Conservation (phyloP, 2,797 vertebrate species). For the Siniperca obscura region DNA sequence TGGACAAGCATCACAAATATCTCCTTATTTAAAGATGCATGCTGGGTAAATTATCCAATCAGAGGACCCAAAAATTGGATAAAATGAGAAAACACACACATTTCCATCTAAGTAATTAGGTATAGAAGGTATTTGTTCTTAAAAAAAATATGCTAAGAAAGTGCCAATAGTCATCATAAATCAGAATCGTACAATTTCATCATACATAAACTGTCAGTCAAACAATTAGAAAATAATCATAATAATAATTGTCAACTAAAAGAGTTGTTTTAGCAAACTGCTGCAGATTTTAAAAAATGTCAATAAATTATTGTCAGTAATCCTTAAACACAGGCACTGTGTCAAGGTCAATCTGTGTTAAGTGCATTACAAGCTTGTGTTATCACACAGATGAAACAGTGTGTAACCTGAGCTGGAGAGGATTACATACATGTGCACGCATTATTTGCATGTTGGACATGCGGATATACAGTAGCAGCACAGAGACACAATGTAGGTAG, state of each 20-base stretch:
- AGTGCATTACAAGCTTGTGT: conserved; percentile 64
- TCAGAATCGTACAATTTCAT: neutral
- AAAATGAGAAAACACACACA: neutral
- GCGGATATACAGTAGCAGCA: neutral
- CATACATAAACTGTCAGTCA: neutral
- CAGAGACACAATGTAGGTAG: neutral
- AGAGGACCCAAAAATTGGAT: neutral
- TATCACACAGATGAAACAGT: conserved; percentile 44
- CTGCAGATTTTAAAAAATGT: neutral
- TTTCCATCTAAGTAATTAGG: neutral
- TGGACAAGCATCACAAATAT: too few relatives aligned
- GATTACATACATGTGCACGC: conserved; percentile 52
- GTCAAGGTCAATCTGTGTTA: conserved; percentile 72
- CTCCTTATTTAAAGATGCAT: neutral
- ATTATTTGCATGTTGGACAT: conserved; percentile 37
- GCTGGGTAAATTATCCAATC: neutral
- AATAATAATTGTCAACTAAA: neutral
- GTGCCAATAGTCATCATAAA: neutral
- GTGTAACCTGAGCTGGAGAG: conserved; percentile 58
- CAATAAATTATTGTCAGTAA: conserved; percentile 2
- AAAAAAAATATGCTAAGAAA: neutral
- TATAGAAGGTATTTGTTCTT: neutral
- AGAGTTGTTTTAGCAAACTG: neutral
- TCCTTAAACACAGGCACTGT: conserved; percentile 6
- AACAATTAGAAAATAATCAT: neutral